Base-by-base conservation (phyloP, 1,140 invertebrate genomes). In the Tribolium madens region DNA sequence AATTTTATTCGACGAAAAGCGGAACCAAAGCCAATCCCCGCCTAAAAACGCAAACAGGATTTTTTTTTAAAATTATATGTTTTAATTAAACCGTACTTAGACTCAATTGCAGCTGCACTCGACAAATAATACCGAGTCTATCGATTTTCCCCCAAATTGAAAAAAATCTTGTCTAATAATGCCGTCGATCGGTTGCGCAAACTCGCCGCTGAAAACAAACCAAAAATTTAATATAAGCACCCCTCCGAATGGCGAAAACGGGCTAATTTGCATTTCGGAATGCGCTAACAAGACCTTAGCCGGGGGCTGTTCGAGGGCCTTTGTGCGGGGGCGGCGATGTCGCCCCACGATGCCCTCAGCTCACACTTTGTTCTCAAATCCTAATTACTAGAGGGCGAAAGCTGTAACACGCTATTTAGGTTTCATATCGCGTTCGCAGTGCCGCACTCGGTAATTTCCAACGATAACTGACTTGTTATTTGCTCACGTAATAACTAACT, bases 211-310 rank as follows among this genome's bases (percentile, higher is more conserved):
- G 57, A 60, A 76, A 78, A 73, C 75, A 79, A 77, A 81, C 78
- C 80, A 81, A 81, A 81, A 81, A 81, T 81, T 81, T 80, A 80
- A 81, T 81, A 81, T 81, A 79, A 78, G 73, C 81, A 80, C 76
- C 79, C 80, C 79, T 80, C 76, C 42, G 50, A 47, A 68, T 47
- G 17, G 57, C 74, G 46, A 64, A 76, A 80, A 80, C 79, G 78
- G 73, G 70, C 79, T 81, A 81, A 81, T 81, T 81, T 81, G 81
- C 81, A 81, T 81, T 80, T 80, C 68, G 77, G 76, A 81, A 81
- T 81, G 79, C 79, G 79, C 79, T 80, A 78, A 80, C 77, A 80
- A 79, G 77, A 76, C 79, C 81, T 71, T 76, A 78, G 77, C 81
- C 75, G 53, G 68, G 52, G 75, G 81, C 42, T 53, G 76, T 42